Evolutionary conservation across 2,113 vertebrate species (phyloP).

Genomic region (Machaerirhynchus nigripectus): DNA sequence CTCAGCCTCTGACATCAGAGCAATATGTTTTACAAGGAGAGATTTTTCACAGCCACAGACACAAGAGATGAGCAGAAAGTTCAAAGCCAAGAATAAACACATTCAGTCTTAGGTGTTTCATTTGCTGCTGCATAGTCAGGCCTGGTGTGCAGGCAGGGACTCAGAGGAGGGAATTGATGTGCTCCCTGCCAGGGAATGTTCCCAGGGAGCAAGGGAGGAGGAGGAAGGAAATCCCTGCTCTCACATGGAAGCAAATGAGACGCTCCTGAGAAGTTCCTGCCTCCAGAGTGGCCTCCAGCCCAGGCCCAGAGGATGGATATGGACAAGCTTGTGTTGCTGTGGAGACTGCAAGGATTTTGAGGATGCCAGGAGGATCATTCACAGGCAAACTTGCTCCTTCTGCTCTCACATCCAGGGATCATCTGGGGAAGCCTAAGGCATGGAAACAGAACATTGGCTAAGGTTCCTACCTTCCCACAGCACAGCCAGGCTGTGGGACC

Average conservation of each 20-base stretch:
- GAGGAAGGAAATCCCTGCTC: background rate
- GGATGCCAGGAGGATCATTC: background rate
- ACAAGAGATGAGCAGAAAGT: background rate
- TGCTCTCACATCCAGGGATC: background rate
- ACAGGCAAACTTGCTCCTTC: background rate
- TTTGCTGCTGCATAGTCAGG: background rate
- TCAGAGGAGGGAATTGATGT: background rate
- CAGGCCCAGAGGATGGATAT: background rate
- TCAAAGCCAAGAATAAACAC: background rate
- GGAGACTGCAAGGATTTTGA: background rate
- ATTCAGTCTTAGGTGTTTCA: background rate
- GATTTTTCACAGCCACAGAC: background rate
- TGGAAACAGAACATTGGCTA: background rate
- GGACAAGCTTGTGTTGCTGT: background rate
- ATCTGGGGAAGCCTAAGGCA: background rate
- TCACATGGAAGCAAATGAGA: background rate
- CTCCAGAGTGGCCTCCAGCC: background rate
- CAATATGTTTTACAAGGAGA: background rate
- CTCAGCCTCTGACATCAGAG: background rate
- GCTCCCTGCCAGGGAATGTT: background rate
- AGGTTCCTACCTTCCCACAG: background rate
- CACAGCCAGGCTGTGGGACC: background rate
- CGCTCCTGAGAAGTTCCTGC: background rate
- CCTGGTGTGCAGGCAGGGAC: background rate
- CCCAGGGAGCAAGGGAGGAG: background rate